These are phyloP conservation scores for Ephydatia muelleri DNA, from an alignment of 37 sponge, comb jelly and placozoan species.

Conservation along the genomic window DNA sequence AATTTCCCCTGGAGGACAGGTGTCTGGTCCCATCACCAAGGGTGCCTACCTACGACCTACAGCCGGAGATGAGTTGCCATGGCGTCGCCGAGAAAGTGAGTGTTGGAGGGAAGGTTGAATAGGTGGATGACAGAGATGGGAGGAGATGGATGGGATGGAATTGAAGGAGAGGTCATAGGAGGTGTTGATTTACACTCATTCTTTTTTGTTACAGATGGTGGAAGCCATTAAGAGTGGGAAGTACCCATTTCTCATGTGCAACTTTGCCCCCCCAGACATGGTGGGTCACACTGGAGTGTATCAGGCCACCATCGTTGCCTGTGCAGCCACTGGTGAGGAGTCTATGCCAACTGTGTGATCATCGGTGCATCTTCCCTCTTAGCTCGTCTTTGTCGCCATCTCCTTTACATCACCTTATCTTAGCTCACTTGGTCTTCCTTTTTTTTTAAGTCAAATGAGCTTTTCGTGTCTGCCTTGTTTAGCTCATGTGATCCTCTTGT, in stretches of 20 bases:
- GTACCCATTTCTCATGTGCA: slow-evolving; percentile 96
- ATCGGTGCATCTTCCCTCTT: not conserved
- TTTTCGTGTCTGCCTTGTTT: no score
- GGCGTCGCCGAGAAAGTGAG: slow-evolving; percentile 89
- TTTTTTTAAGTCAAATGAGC: no score
- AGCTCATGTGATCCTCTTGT: not conserved
- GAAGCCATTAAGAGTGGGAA: slow-evolving; percentile 73
- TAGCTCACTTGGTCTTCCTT: not conserved
- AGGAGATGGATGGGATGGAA: not conserved
- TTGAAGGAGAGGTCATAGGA: not conserved
- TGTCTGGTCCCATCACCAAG: slow-evolving; percentile 95
- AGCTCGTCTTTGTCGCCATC: slow-evolving; percentile 1
- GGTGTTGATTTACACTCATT: not conserved
- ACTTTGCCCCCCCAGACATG: slow-evolving; percentile 99
- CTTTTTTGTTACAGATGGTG: slow-evolving; percentile 65
- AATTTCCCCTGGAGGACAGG: slow-evolving; percentile 79
- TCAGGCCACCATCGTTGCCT: slow-evolving; percentile 85
- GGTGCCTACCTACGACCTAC: slow-evolving; percentile 93
- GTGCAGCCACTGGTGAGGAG: slow-evolving; percentile 88
- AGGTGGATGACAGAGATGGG: not conserved
- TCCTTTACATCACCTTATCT: not conserved
- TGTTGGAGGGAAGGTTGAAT: no score
- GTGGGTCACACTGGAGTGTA: slow-evolving; percentile 98
- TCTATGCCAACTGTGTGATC: no score
- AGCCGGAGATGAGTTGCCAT: slow-evolving; percentile 95